Evolutionary conservation across 2,797 vertebrate genomes (phyloP).

Genomic region (Cephalopachus bancanus): DNA sequence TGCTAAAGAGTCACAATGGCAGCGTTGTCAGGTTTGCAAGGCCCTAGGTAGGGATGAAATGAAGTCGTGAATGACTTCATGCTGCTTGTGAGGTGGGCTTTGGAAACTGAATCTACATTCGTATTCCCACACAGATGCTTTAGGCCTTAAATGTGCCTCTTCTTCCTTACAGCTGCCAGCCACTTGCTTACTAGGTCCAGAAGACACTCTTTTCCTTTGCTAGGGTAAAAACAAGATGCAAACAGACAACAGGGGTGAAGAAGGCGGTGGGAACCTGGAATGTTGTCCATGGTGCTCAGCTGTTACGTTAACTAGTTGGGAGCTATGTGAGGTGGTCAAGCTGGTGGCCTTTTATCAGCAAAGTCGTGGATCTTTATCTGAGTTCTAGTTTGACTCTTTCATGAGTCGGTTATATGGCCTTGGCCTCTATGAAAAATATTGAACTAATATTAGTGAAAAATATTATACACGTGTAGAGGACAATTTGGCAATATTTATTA

Average conservation of each 20-base stretch:
- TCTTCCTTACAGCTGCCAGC: neutral
- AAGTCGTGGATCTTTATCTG: neutral
- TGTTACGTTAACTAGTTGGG: neutral
- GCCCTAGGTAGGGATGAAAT: neutral
- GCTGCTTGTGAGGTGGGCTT: neutral
- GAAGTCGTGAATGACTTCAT: neutral
- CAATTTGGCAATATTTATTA: neutral
- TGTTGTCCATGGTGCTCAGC: neutral
- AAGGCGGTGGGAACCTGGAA: neutral
- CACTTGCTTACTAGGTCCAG: neutral
- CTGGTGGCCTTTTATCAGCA: neutral
- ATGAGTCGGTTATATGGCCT: neutral
- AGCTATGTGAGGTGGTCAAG: neutral
- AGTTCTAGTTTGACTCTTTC: neutral
- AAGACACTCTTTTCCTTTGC: neutral
- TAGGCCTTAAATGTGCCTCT: neutral
- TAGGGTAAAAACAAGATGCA: neutral
- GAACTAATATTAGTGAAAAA: neutral
- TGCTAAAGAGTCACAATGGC: neutral
- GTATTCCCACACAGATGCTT: neutral
- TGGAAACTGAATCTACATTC: neutral
- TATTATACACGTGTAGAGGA: neutral
- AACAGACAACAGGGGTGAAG: neutral
- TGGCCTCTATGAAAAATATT: neutral
- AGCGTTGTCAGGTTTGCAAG: neutral